Evolutionary conservation across 2,888 invertebrate species (phyloP).

Genomic region (Nephrocerus scutellatus): DNA sequence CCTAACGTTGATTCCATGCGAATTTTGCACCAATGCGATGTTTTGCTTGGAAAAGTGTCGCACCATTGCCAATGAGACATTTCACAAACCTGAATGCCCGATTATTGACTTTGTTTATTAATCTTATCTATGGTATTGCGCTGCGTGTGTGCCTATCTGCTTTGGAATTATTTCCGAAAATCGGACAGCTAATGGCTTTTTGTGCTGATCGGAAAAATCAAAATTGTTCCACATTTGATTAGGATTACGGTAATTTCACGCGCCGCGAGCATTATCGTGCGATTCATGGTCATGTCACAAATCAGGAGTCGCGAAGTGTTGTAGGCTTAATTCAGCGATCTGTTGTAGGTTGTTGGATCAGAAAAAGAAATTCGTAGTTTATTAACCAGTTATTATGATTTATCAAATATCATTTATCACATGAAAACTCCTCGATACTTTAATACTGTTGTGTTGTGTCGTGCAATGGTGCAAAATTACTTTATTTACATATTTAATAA

Average conservation of each 20-base stretch:
- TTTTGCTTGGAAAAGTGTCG: constrained; percentile 27
- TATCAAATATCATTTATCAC: too few species aligned
- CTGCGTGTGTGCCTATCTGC: constrained; percentile 52
- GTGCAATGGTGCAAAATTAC: too few species aligned
- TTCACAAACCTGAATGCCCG: constrained; percentile 65
- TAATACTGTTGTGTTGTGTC: too few species aligned
- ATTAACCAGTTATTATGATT: too few species aligned
- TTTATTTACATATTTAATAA: too few species aligned
- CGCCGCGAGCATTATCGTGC: too few species aligned
- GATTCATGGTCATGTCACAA: constrained; percentile 58
- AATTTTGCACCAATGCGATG: constrained; percentile 28
- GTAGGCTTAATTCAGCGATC: constrained; percentile 62
- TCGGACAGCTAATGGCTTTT: constrained; percentile 33
- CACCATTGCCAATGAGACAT: constrained; percentile 52
- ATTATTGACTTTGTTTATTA: constrained; percentile 56
- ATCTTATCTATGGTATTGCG: constrained; percentile 58
- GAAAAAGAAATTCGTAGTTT: too few species aligned
- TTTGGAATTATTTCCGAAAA: constrained; percentile 34
- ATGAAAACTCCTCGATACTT: too few species aligned
- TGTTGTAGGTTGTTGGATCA: too few species aligned
- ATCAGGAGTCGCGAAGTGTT: constrained; percentile 53
- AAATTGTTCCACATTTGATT: too few species aligned
- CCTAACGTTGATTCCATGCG: constrained; percentile 27
- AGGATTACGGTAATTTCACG: too few species aligned
- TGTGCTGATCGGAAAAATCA: too few species aligned